These are phyloP conservation scores for Mirza zaza DNA, from an alignment of 2,113 vertebrate genomes.

Conservation along the genomic window DNA sequence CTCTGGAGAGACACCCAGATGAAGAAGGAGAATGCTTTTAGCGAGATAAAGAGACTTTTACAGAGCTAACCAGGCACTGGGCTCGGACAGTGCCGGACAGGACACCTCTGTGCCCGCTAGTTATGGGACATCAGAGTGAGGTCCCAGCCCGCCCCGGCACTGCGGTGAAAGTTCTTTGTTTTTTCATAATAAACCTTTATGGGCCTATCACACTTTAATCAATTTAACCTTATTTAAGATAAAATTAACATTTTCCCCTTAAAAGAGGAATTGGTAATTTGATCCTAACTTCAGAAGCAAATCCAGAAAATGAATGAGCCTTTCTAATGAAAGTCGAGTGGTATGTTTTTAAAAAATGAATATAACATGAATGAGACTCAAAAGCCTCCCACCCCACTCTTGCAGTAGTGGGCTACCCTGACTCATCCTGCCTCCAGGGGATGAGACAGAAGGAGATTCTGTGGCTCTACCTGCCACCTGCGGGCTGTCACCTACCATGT, in stretches of 20 bases:
- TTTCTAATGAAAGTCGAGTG: neutral
- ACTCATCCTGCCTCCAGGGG: neutral
- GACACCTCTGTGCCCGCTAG: neutral
- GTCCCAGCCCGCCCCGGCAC: neutral
- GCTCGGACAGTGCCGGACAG: neutral
- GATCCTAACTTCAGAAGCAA: neutral
- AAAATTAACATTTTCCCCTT: neutral
- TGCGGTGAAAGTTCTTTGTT: neutral
- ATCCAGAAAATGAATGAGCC: neutral
- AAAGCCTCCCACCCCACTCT: neutral
- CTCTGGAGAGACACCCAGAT: neutral
- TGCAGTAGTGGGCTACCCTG: neutral
- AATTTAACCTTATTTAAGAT: neutral
- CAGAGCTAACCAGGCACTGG: neutral
- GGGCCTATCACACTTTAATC: neutral
- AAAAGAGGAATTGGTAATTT: neutral
- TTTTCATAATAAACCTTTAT: neutral
- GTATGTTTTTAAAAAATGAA: neutral
- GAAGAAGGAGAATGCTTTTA: neutral
- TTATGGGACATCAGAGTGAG: neutral
- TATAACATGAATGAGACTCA: neutral
- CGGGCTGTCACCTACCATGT: accelerated
- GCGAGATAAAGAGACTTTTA: neutral
- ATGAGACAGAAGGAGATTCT: neutral
- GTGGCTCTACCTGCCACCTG: neutral